Conservation (phyloP, 2,113 vertebrate genomes). For the Piaya cayana region DNA sequence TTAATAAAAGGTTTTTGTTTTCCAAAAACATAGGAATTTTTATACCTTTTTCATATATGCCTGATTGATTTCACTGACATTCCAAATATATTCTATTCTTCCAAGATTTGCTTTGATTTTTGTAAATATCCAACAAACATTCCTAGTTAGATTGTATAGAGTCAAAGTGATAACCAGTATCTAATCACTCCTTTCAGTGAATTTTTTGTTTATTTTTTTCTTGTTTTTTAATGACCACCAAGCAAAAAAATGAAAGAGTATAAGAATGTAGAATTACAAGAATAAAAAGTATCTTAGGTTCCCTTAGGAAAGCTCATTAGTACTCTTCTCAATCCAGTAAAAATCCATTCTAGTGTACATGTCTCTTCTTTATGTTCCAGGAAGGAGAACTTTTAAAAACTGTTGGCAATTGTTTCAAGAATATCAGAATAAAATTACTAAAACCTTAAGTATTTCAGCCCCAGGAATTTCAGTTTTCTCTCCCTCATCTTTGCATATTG, state of each 20-base stretch:
- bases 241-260: not conserved
- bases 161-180: not conserved
- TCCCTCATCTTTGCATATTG: not conserved
- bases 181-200: not conserved
- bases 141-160: not conserved
- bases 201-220: not conserved
- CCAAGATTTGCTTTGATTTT: not conserved
- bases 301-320: not conserved
- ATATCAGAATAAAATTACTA: not conserved
- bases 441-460: not conserved
- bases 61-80: not conserved
- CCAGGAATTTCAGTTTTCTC: not conserved
- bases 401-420: not conserved
- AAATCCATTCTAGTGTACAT: not conserved
- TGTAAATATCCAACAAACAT: not conserved
- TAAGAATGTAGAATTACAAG: not conserved
- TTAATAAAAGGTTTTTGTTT: not conserved
- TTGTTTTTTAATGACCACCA: not conserved
- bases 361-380: not conserved
- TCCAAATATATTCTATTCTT: not conserved
- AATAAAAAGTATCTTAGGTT: not conserved
- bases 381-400: not conserved
- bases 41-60: not conserved
- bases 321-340: not conserved
- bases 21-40: not conserved